Base-by-base conservation (phyloP, 2,113 vertebrate species). In the Campylorhamphus procurvoides region DNA sequence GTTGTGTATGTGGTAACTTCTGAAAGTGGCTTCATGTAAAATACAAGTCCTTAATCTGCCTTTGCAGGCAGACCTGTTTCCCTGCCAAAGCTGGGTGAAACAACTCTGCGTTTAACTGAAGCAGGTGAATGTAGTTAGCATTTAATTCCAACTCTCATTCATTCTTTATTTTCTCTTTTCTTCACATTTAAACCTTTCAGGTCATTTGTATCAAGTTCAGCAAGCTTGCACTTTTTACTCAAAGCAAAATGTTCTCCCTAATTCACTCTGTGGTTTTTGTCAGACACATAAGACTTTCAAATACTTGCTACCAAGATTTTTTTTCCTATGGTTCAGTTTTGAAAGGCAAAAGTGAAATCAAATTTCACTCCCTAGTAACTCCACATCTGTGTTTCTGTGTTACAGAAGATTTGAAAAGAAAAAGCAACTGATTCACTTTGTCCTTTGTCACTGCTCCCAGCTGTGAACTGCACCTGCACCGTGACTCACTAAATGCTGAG, bases 381-480 rank as follows among this genome's bases (percentile, higher is more conserved):
- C 76, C 74, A 93, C 96, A 95, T 97, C 79, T 96, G 95, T 97
- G 95, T 89, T 95, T 93, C 87, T 87, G 0, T 12, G 44, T 89
- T 93, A 86, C 77, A 87, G 89, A 58, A 94, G 66, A 82, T 53
- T 85, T 85, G 81, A 96, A 97, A 95, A 85, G 81, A 89, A 93
- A 89, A 91, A 93, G 85, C 94, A 94, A 74, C 50, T 31, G 96
- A 97, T 97, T 98, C 96, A 97, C 93, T 97, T 95, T 95, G 90
- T 93, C 91, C 96, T 97, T 94, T 95, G 94, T 97, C 96, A n/a
- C 95, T 96, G 40, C 33, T 94, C 58, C 97, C 98, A 98, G 97
- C 98, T 98, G 97, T 97, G 97, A 89, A 67, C 95, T 95, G 97
- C 98, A 98, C 98, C 98, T 98, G 98, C 96, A 97, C 91, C 17